These are phyloP conservation scores for Zaprionus vittiger DNA, from an alignment of 1,140 invertebrate species.

Conservation along the genomic window DNA sequence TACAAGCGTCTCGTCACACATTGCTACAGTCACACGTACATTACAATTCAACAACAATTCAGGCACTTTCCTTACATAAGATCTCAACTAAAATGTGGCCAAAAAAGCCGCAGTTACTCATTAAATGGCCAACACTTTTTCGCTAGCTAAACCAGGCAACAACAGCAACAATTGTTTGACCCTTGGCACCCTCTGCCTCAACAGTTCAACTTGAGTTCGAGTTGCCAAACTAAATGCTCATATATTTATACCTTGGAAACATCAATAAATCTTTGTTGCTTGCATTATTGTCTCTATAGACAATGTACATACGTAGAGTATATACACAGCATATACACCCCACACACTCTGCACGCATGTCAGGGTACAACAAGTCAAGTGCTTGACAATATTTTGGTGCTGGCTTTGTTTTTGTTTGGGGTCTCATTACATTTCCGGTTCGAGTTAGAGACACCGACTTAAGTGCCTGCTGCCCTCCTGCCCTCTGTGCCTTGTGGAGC, in stretches of 20 bases:
- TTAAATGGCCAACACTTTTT: conserved; percentile 15
- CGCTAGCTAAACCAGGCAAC: neutral
- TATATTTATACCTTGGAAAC: neutral
- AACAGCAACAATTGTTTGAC: neutral
- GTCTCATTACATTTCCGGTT: conserved; percentile 36
- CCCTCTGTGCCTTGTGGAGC: neutral
- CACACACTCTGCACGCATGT: neutral
- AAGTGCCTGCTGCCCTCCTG: neutral
- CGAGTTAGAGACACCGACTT: neutral
- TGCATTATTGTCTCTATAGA: neutral
- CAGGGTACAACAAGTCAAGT: conserved; percentile 28
- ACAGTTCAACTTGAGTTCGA: neutral
- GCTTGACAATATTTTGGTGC: conserved; percentile 24
- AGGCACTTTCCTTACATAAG: conserved; percentile 30
- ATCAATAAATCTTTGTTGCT: neutral
- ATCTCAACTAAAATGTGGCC: conserved; percentile 16
- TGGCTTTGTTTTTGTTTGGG: conserved; percentile 28
- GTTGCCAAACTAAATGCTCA: neutral
- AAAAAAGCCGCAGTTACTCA: conserved; percentile 12
- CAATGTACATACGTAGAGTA: neutral
- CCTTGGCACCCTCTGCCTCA: conserved; percentile 1
- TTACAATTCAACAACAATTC: neutral
- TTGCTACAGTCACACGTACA: neutral
- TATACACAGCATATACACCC: neutral
- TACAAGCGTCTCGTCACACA: neutral